Conservation (phyloP, 2,797 vertebrate genomes). For the Brotula barbata region DNA sequence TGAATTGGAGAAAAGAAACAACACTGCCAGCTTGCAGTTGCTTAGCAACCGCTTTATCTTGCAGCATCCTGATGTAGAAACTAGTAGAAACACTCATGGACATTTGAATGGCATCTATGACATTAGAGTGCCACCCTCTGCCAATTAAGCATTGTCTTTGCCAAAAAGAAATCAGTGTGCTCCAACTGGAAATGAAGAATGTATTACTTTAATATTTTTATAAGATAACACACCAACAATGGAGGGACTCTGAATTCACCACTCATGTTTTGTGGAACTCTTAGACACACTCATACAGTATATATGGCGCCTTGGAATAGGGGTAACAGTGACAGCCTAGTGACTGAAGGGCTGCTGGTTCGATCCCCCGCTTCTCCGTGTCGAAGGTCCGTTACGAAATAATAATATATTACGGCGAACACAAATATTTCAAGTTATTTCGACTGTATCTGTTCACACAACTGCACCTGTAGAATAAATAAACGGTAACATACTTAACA, state of each 20-base stretch:
- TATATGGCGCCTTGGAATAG: too few species aligned
- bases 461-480: background rate
- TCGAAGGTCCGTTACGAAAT: background rate
- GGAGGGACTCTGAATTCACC: background rate
- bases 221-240: background rate
- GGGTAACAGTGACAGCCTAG: too few species aligned
- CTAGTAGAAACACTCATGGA: slow-evolving; percentile 38
- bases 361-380: too few species aligned
- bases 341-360: too few species aligned
- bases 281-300: too few species aligned
- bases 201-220: background rate
- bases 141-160: slow-evolving; percentile 16
- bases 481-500: background rate
- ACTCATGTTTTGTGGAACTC: background rate
- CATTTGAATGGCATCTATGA: slow-evolving; percentile 37
- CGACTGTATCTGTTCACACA: too few species aligned
- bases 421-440: too few species aligned
- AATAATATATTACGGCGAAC: background rate
- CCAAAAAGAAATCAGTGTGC: background rate
- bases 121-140: slow-evolving; percentile 11
- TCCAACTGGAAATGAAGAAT: background rate
- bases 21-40: slow-evolving; percentile 70
- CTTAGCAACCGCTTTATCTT: slow-evolving; percentile 74
- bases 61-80: slow-evolving; percentile 41
- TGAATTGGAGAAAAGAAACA: slow-evolving; percentile 59